phyloP scores from a whole-genome alignment of 2,113 vertebrate genomes.

The Stictonetta naevosa region DNA sequence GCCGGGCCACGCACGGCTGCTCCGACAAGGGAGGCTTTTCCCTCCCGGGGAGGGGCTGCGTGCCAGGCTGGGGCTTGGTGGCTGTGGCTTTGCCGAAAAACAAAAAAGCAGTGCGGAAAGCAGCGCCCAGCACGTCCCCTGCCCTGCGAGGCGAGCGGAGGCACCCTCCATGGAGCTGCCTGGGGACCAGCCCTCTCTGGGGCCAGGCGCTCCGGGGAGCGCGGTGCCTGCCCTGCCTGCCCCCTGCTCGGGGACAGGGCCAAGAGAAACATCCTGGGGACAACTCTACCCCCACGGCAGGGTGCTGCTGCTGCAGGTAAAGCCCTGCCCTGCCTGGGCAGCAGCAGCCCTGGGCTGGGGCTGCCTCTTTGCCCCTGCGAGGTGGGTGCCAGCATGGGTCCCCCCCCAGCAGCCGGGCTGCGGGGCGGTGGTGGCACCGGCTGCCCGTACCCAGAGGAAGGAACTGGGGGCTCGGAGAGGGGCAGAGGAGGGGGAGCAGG shows the following conservation, averaged over 20 bases:
- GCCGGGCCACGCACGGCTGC: fast-evolving
- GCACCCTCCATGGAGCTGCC: fast-evolving
- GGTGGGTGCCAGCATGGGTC: too few species aligned
- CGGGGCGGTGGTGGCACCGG: fast-evolving
- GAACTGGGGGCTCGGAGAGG: neutral
- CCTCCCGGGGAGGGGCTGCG: neutral
- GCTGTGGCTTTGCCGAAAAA: neutral
- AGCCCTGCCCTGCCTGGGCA: neutral
- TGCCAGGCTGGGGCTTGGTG: constrained; percentile 22
- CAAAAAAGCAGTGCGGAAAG: neutral
- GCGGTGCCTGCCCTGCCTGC: too few species aligned
- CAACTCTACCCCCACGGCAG: fast-evolving
- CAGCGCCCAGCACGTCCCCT: fast-evolving
- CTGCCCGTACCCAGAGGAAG: fast-evolving
- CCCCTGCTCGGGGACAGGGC: too few species aligned
- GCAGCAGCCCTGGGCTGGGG: neutral
- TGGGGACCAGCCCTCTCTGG: neutral
- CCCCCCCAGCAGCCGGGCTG: fast-evolving
- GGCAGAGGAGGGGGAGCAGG: neutral
- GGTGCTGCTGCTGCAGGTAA: neutral
- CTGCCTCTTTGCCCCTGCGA: neutral
- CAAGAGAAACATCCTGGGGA: too few species aligned
- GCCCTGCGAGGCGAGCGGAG: neutral
- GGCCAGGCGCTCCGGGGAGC: too few species aligned
- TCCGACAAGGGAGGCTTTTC: neutral